Evolutionary conservation across 2,888 invertebrate genomes (phyloP).

Genomic region (Diarsia rubi): DNA sequence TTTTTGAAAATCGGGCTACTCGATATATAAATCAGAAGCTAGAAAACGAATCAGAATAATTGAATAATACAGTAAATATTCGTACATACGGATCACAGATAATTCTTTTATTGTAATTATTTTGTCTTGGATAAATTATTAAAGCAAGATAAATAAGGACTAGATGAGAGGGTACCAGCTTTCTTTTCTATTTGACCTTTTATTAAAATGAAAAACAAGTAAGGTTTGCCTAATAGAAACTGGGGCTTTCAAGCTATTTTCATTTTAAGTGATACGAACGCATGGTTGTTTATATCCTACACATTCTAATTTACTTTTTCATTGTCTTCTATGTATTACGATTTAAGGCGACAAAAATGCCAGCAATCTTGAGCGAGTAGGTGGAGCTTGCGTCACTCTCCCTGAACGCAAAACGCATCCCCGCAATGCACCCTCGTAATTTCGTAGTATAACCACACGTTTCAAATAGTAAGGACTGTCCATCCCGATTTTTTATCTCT

Average conservation of each 20-base stretch:
- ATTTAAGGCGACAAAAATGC: too few relatives aligned
- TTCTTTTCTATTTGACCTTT: conserved; percentile 37
- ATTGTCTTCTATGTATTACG: too few relatives aligned
- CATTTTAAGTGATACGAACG: conserved; percentile 50
- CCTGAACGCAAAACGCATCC: too few relatives aligned
- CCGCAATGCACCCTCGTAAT: too few relatives aligned
- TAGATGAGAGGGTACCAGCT: conserved; percentile 18
- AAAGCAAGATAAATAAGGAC: conserved; percentile 13
- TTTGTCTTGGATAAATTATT: not conserved
- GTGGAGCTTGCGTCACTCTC: too few relatives aligned
- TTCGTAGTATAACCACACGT: too few relatives aligned
- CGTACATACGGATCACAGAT: not conserved
- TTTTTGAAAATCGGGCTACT: not conserved
- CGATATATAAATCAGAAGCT: conserved; percentile 6
- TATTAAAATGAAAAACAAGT: conserved; percentile 45
- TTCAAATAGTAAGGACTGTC: too few relatives aligned
- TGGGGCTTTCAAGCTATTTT: conserved; percentile 34
- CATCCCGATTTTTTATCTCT: too few relatives aligned
- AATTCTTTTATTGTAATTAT: not conserved
- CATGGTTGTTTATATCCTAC: conserved; percentile 17
- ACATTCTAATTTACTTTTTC: conserved; percentile 25
- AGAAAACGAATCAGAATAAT: not conserved
- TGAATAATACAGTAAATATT: not conserved
- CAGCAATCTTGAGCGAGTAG: too few relatives aligned
- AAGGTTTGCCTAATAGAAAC: conserved; percentile 27